Percentiles rank a stretch among this genome's conserved stretches.
These are phyloP conservation scores for Gila robusta DNA, from an alignment of 2,797 vertebrate genomes.

Conservation along the genomic window DNA sequence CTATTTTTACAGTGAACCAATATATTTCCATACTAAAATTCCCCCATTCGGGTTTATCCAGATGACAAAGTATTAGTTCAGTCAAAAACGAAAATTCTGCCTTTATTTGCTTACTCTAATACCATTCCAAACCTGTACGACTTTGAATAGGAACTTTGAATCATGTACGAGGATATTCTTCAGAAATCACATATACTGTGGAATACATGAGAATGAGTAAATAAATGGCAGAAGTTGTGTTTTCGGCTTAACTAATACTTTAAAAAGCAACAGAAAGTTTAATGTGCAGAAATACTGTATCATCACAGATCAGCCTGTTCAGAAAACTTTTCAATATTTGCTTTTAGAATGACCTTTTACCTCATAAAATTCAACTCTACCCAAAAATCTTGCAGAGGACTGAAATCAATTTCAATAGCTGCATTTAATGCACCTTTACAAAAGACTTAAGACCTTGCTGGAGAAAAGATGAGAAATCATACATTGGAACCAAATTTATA, in stretches of 20 bases:
- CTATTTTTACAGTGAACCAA: background rate
- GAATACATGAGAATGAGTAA: no score
- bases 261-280: background rate
- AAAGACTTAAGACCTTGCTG: background rate
- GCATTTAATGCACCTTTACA: background rate
- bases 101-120: background rate
- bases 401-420: background rate
- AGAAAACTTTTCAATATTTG: conserved; percentile 3
- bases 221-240: no score
- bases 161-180: background rate
- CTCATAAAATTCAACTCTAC: background rate
- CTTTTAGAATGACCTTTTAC: background rate
- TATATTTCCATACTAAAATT: background rate
- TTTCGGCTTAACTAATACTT: background rate
- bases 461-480: background rate
- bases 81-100: background rate
- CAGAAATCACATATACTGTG: background rate
- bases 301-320: background rate
- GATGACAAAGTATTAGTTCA: background rate
- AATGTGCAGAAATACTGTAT: background rate
- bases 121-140: background rate
- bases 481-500: conserved; percentile 14
- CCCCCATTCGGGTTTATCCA: no score
- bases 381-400: background rate
- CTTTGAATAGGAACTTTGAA: background rate